phyloP scores from a whole-genome alignment of 2,888 invertebrate genomes.

The Diaphora mendica region DNA sequence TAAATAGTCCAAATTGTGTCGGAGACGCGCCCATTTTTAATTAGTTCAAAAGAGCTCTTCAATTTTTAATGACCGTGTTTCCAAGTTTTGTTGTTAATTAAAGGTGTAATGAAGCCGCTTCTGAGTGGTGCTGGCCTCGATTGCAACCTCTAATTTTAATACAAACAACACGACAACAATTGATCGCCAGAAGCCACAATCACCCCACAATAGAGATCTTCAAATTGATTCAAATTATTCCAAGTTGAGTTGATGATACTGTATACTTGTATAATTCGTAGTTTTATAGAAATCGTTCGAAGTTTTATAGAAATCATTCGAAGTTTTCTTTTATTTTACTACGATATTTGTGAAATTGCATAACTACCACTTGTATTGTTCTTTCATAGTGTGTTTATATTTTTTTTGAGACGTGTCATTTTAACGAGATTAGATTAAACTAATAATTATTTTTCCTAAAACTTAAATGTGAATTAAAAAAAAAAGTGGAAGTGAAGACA shows the following conservation, averaged over 20 bases:
- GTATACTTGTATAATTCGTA: background rate
- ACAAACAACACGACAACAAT: conserved; percentile 41
- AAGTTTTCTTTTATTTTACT: background rate
- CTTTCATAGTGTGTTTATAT: background rate
- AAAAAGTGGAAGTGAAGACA: background rate
- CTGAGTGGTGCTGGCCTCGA: conserved; percentile 52
- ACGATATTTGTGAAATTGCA: background rate
- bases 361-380: background rate
- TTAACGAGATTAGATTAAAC: no score
- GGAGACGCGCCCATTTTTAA: conserved; percentile 84
- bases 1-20: conserved; percentile 83
- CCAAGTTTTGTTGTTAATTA: conserved; percentile 73
- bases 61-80: conserved; percentile 80
- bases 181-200: conserved; percentile 30
- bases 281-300: background rate
- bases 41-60: conserved; percentile 79
- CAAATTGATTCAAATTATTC: conserved; percentile 41
- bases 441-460: no score
- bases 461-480: background rate
- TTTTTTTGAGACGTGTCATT: background rate
- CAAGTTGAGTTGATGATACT: background rate
- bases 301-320: no score
- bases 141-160: conserved; percentile 61
- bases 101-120: conserved; percentile 60
- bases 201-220: conserved; percentile 37